These are phyloP conservation scores for Acrocyrtus sp. DNA, from an alignment of 2,888 invertebrate genomes.

Conservation along the genomic window DNA sequence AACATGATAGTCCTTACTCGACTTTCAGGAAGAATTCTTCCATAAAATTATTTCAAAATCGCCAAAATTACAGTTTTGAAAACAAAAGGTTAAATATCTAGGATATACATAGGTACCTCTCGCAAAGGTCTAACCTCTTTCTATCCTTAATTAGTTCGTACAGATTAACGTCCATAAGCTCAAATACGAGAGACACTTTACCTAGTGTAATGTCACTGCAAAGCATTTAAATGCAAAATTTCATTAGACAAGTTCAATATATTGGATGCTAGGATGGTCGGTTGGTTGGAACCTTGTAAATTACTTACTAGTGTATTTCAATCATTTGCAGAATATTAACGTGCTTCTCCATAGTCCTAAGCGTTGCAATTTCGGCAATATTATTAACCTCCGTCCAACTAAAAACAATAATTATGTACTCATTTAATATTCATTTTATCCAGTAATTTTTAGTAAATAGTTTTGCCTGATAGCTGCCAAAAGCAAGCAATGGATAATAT, in stretches of 20 bases:
- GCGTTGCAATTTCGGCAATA: constrained; percentile 73
- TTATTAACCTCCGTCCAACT: constrained; percentile 68
- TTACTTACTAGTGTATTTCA: constrained; percentile 75
- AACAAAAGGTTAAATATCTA: background rate
- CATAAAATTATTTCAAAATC: too few species aligned
- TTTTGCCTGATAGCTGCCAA: background rate
- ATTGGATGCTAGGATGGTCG: background rate
- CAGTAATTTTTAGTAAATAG: background rate
- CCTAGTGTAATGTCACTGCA: constrained; percentile 72
- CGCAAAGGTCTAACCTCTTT: constrained; percentile 66
- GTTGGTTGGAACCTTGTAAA: background rate
- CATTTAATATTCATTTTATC: constrained; percentile 15
- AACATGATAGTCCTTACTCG: constrained; percentile 72
- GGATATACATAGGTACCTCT: background rate
- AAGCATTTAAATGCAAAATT: background rate
- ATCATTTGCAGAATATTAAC: constrained; percentile 73
- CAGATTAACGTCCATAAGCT: constrained; percentile 77
- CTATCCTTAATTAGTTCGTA: constrained; percentile 73
- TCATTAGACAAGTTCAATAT: background rate
- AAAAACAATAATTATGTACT: constrained; percentile 9
- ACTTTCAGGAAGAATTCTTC: constrained; percentile 69
- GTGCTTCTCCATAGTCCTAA: constrained; percentile 72
- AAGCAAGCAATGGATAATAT: constrained; percentile 18
- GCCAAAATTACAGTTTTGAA: background rate
- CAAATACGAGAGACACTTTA: constrained; percentile 73